These are phyloP conservation scores for Hippocampus mohnikei DNA, from an alignment of 2,113 vertebrate species.

Conservation along the genomic window DNA sequence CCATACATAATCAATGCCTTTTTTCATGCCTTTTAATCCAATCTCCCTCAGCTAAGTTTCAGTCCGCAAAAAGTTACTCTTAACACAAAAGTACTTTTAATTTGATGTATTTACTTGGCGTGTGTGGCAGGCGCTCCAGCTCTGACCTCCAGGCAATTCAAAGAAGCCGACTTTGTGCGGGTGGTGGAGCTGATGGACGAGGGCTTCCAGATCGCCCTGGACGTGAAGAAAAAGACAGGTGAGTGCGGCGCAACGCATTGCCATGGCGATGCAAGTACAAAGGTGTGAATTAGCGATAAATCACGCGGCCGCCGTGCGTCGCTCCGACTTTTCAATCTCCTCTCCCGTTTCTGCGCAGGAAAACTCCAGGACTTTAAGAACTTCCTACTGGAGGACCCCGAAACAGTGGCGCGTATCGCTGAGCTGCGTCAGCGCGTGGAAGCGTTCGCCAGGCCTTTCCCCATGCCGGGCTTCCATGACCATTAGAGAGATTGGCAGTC, in stretches of 20 bases:
- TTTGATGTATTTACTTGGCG: not conserved
- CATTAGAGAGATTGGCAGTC: slow-evolving; percentile 66
- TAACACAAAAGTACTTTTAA: not conserved
- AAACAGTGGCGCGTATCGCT: slow-evolving; percentile 72
- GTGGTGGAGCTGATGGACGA: slow-evolving; percentile 92
- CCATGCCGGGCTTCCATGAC: slow-evolving; percentile 91
- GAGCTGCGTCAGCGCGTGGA: slow-evolving; percentile 81
- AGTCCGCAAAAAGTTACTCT: not conserved
- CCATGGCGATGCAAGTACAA: not conserved
- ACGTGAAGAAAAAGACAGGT: slow-evolving; percentile 92
- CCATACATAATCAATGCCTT: not conserved
- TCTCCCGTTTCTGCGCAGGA: slow-evolving; percentile 56
- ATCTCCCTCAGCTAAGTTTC: not conserved
- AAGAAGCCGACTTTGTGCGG: slow-evolving; percentile 84
- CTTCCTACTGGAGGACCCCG: slow-evolving; percentile 82
- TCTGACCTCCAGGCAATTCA: slow-evolving; percentile 87
- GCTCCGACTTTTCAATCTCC: not conserved
- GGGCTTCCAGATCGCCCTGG: slow-evolving; percentile 83
- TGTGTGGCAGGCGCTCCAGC: slow-evolving; percentile 81
- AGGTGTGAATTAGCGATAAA: not conserved
- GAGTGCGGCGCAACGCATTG: slow-evolving; percentile 28
- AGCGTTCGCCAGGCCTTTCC: slow-evolving; percentile 86
- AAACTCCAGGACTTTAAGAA: slow-evolving; percentile 90
- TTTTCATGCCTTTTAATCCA: not conserved
- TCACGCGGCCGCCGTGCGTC: not conserved